Conservation (phyloP, 2,888 invertebrate species). For the Yponomeuta malinellus region DNA sequence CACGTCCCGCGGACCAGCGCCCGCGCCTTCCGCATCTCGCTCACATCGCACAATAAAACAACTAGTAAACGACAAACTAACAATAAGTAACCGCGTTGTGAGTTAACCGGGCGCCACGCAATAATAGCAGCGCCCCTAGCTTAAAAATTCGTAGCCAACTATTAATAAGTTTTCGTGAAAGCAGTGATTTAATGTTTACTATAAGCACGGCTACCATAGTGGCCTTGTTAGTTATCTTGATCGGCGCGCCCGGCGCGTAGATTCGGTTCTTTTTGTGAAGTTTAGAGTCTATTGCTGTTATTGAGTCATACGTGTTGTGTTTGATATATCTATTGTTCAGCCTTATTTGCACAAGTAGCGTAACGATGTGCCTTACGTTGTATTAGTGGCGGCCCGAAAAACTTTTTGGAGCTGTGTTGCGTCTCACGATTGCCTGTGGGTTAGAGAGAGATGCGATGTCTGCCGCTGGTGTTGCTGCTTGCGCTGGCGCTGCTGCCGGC, state of each 20-base stretch:
- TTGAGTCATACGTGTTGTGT: conserved; percentile 14
- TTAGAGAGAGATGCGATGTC: conserved; percentile 45
- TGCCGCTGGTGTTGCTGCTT: conserved; percentile 43
- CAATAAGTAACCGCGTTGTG: conserved; percentile 35
- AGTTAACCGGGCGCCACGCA: conserved; percentile 20
- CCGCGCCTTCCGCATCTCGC: background rate
- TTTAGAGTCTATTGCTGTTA: conserved; percentile 20
- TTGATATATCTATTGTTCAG: conserved; percentile 34
- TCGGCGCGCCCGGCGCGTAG: conserved; percentile 32
- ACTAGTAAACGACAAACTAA: conserved; percentile 20
- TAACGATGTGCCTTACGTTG: conserved; percentile 65
- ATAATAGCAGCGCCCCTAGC: conserved; percentile 21
- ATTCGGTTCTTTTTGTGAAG: conserved; percentile 24
- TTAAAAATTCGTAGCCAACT: conserved; percentile 33
- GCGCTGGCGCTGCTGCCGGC: conserved; percentile 50
- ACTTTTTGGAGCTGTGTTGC: conserved; percentile 30
- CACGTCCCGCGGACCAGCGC: conserved; percentile 38
- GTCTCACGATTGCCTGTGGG: conserved; percentile 23
- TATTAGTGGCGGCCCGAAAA: conserved; percentile 33
- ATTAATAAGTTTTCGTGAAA: conserved; percentile 46
- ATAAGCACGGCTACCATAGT: conserved; percentile 45
- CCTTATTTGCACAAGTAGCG: conserved; percentile 41
- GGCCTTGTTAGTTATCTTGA: conserved; percentile 57
- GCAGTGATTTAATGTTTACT: conserved; percentile 45
- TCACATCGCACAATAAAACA: background rate